Evolutionary conservation across 2,888 invertebrate genomes (phyloP).

Genomic region (Pyrochroa serraticornis): DNA sequence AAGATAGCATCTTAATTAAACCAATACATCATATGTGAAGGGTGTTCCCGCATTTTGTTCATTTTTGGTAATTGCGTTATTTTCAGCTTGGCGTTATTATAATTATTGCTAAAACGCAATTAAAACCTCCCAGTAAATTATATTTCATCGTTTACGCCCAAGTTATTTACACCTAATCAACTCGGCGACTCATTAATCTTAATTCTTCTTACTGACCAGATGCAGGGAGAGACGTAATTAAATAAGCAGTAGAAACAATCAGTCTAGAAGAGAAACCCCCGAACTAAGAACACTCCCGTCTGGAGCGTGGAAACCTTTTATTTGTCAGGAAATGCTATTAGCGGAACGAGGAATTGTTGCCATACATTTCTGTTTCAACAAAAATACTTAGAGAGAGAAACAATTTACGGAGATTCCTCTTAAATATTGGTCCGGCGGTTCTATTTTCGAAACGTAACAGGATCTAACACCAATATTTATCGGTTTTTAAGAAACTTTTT

Average conservation of each 20-base stretch:
- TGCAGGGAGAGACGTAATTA: constrained; percentile 43
- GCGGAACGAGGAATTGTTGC: too few species aligned
- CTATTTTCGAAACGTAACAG: too few species aligned
- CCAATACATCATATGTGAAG: constrained; percentile 20
- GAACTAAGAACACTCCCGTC: too few species aligned
- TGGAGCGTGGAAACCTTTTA: too few species aligned
- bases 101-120: constrained; percentile 1
- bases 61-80: background rate
- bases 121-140: constrained; percentile 4
- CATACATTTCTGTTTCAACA: too few species aligned
- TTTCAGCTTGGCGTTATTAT: background rate
- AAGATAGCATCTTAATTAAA: constrained; percentile 29
- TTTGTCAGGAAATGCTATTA: too few species aligned
- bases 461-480: too few species aligned
- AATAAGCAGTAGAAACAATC: constrained; percentile 47
- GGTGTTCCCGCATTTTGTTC: constrained; percentile 7
- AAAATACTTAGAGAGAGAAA: too few species aligned
- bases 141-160: constrained; percentile 21
- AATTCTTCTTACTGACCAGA: constrained; percentile 44
- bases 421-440: too few species aligned
- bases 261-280: constrained; percentile 29
- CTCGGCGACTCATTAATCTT: constrained; percentile 48
- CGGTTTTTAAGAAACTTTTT: too few species aligned
- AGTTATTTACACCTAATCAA: constrained; percentile 46
- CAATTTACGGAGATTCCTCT: too few species aligned